Percentiles rank a stretch among this genome's conserved stretches.
Conservation (phyloP, 2,797 vertebrate species). For the Acanthurus tractus region DNA sequence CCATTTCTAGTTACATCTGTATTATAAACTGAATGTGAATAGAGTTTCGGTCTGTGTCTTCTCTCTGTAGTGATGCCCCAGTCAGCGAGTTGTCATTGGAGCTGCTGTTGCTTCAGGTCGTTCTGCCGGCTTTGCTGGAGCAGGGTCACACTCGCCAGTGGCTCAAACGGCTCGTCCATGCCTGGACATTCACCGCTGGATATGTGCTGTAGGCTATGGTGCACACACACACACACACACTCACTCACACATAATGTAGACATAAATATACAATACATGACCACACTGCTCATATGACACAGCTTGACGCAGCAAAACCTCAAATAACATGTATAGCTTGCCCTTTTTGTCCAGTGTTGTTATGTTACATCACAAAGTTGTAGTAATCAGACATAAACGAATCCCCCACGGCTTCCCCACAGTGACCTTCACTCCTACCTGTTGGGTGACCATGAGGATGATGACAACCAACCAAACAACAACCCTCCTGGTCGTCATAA, state of each 20-base stretch:
- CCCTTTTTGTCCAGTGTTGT: background rate
- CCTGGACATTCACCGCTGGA: slow-evolving; percentile 95
- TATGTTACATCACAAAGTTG: background rate
- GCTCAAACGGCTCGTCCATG: slow-evolving; percentile 95
- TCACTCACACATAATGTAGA: background rate
- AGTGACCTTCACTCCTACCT: slow-evolving; percentile 98
- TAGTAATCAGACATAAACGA: background rate
- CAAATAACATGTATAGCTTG: background rate
- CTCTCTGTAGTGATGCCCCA: slow-evolving; percentile 91
- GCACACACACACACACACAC: slow-evolving; percentile 2
- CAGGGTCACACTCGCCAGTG: slow-evolving; percentile 96
- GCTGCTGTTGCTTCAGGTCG: slow-evolving; percentile 94
- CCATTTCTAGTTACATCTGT: background rate
- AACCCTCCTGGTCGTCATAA: slow-evolving; percentile 90
- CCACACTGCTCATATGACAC: background rate
- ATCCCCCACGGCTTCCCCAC: slow-evolving; percentile 9
- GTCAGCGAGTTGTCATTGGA: slow-evolving; percentile 87
- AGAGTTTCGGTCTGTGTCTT: slow-evolving; percentile 45
- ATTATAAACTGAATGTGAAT: slow-evolving; percentile 55
- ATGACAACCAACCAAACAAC: slow-evolving; percentile 91
- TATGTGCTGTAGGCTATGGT: slow-evolving; percentile 89
- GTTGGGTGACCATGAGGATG: slow-evolving; percentile 94
- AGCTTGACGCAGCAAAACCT: background rate
- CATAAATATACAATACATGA: background rate
- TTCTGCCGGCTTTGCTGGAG: slow-evolving; percentile 92